Evolutionary conservation across 2,113 vertebrate species (phyloP).

Genomic region (Dinomys branickii): DNA sequence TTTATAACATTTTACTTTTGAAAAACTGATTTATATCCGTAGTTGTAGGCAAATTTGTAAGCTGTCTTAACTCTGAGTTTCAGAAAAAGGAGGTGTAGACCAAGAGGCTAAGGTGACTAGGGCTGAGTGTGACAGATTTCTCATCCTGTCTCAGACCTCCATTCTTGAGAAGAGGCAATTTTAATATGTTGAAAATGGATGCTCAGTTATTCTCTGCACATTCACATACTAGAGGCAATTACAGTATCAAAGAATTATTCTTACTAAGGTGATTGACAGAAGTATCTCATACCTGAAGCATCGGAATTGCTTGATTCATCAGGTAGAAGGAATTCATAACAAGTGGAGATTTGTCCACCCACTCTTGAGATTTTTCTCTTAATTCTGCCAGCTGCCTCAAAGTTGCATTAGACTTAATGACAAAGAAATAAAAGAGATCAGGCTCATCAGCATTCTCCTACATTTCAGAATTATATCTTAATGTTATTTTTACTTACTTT

Average conservation of each 20-base stretch:
- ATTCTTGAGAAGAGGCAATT: not conserved
- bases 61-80: not conserved
- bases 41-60: not conserved
- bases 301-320: conserved; percentile 90
- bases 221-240: not conserved
- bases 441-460: not conserved
- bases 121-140: not conserved
- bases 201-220: not conserved
- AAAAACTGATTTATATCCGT: not conserved
- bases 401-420: conserved; percentile 91
- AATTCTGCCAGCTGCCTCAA: conserved; percentile 92
- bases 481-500: not conserved
- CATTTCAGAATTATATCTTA: not conserved
- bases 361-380: conserved; percentile 90
- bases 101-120: not conserved
- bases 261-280: not conserved
- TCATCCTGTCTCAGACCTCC: not conserved
- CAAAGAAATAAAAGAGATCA: conserved; percentile 59
- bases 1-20: not conserved
- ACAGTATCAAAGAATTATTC: conserved; percentile 38
- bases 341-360: conserved; percentile 90
- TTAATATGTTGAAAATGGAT: conserved; percentile 31
- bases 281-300: conserved; percentile 90
- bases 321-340: conserved; percentile 88
- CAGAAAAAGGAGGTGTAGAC: not conserved